Evolutionary conservation across 2,888 invertebrate genomes (phyloP).

Genomic region (Proisotoma minuta): DNA sequence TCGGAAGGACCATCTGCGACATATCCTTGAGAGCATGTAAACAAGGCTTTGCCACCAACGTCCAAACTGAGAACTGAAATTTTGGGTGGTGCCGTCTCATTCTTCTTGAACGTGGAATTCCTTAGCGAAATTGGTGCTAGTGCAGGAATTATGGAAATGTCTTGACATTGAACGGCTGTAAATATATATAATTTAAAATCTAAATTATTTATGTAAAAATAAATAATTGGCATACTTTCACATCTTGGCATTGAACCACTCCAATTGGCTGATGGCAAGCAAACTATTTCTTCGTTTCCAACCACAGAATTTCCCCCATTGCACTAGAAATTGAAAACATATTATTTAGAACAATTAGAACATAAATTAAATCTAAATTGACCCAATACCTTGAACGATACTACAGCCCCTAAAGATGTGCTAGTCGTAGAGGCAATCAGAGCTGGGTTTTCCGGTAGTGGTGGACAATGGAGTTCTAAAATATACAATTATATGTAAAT

Average conservation of each 20-base stretch:
- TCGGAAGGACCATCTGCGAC: conserved; percentile 63
- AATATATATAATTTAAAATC: neutral
- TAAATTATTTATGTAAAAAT: neutral
- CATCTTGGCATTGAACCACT: conserved; percentile 75
- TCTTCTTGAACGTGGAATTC: conserved; percentile 50
- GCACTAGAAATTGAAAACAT: too few relatives aligned
- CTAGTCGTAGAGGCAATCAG: conserved; percentile 66
- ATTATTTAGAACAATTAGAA: too few relatives aligned
- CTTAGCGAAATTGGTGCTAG: conserved; percentile 25
- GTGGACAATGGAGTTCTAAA: conserved; percentile 70
- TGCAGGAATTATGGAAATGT: conserved; percentile 37
- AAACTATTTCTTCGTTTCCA: conserved; percentile 67
- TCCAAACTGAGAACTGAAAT: conserved; percentile 69
- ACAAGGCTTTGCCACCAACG: conserved; percentile 74
- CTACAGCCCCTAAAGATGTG: conserved; percentile 68
- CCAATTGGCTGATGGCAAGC: conserved; percentile 83
- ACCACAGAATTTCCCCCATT: conserved; percentile 75
- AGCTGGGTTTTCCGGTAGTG: conserved; percentile 67
- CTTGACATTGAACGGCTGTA: conserved; percentile 41
- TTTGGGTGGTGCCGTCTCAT: conserved; percentile 50
- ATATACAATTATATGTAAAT: too few relatives aligned
- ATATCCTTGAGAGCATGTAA: conserved; percentile 72
- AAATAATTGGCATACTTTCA: conserved; percentile 64
- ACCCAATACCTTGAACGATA: conserved; percentile 63
- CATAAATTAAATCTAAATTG: too few relatives aligned